These are phyloP conservation scores for Scyliorhinus canicula DNA, from an alignment of 2,797 vertebrate genomes.

Conservation along the genomic window DNA sequence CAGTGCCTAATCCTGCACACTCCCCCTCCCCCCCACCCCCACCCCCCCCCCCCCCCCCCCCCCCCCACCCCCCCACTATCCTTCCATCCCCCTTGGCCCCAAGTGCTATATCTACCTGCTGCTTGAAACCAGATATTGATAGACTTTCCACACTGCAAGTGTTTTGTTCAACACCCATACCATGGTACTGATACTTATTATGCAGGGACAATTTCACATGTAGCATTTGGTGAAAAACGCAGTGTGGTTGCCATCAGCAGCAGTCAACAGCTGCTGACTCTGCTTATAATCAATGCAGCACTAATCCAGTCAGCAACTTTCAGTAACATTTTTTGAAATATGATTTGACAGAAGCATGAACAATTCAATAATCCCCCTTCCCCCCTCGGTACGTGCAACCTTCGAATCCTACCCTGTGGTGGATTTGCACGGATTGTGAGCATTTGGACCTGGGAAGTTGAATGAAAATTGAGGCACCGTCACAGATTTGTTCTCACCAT, in stretches of 20 bases:
- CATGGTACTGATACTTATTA: background rate
- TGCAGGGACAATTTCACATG: background rate
- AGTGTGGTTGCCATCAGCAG: background rate
- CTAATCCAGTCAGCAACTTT: constrained; percentile 6
- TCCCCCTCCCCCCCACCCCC: too few relatives aligned
- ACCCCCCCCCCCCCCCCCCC: too few relatives aligned
- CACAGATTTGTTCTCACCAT: too few relatives aligned
- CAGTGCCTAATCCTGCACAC: too few relatives aligned
- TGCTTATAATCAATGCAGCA: background rate
- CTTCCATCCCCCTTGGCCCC: too few relatives aligned
- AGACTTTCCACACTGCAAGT: background rate
- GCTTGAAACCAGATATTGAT: too few relatives aligned
- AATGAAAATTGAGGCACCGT: background rate
- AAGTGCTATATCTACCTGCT: too few relatives aligned
- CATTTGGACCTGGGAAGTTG: background rate
- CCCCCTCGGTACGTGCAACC: background rate
- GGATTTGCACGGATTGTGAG: background rate
- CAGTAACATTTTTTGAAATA: background rate
- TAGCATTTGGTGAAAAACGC: too few relatives aligned
- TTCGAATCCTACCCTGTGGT: background rate
- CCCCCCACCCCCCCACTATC: too few relatives aligned
- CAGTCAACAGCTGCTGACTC: constrained; percentile 18
- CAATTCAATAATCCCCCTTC: background rate
- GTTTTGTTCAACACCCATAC: background rate
- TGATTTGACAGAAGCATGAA: background rate